Evolutionary conservation across 1,140 invertebrate species (phyloP), one percentile per base, ranked within the genome.

Genomic region (Cydia splendana): DNA sequence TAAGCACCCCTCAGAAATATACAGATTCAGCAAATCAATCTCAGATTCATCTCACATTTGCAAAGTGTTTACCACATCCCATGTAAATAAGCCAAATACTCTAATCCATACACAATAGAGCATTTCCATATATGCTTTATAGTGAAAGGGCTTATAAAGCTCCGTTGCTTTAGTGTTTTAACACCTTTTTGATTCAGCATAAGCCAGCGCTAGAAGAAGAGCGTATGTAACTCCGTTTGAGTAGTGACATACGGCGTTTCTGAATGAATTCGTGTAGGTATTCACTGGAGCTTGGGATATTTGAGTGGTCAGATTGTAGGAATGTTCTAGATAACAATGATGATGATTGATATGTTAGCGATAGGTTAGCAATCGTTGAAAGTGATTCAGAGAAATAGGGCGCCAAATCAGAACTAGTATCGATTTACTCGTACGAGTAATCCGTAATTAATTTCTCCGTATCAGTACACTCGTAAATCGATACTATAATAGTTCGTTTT

Each of bases 91-190:
- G 65, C 30, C 28, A 34, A 34, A 67, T 67, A 30, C 28, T 67
- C 65, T 67, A 67, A 67, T 67, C 65, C 65, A 67, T n/a, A 67
- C 65, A 67, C 65, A 67, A 67, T 67, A 20, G 65, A 38, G n/a
- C 9, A 67, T 67, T 67, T 18, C 12, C 65, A 67, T 67, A 67
- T n/a, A 34, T 15, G 6, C 65, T 9, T 34, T 18, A 2, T 38
- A 62, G 6, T 0, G 20, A 62, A 62, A 62, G 9, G 57, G 15
- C 57, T 10, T 20, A 62, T 24, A 62, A 24, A 24, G 9, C 18
- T 10, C 3, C 20, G 4, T 10, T 24, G 20, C 57, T 3, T 0
- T n/a, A 62, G 9, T 24, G 20, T 24, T 2, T 24, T 62, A 62
- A 62, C 20, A 62, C 57, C 6, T 62, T 62, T 62, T 24, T 5